Conservation (phyloP, 2,113 vertebrate genomes). For the Pitta sordida region DNA sequence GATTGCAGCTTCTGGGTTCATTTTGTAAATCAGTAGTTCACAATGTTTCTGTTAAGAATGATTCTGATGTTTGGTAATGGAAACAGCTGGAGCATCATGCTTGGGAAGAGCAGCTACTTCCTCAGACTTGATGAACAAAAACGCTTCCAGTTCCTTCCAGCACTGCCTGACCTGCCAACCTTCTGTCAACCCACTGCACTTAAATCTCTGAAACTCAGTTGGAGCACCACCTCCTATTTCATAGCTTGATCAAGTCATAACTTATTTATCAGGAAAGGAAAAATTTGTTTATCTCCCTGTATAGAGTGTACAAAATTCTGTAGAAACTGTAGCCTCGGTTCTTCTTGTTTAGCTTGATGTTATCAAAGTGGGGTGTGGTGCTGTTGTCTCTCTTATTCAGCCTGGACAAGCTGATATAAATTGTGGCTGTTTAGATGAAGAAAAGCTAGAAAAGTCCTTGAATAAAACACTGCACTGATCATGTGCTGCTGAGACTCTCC, state of each 20-base stretch:
- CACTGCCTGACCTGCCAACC: not conserved
- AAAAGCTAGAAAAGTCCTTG: slow-evolving; percentile 38
- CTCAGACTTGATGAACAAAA: not conserved
- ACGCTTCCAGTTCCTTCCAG: not conserved
- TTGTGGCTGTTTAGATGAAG: not conserved
- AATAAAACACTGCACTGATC: not conserved
- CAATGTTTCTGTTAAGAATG: not conserved
- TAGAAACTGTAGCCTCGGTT: not conserved
- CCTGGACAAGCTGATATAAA: not conserved
- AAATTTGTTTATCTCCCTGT: not conserved
- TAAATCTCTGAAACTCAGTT: not conserved
- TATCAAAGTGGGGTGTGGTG: not conserved
- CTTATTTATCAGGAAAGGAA: not conserved
- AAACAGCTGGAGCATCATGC: not conserved
- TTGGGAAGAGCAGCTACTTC: not conserved
- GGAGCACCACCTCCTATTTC: not conserved
- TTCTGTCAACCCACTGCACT: not conserved
- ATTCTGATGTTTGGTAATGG: not conserved
- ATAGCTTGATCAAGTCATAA: not conserved
- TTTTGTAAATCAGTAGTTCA: not conserved
- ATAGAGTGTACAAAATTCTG: not conserved
- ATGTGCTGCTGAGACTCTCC: slow-evolving; percentile 45
- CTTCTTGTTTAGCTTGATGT: not conserved
- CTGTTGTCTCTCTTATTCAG: not conserved
- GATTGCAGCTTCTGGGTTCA: not conserved